These are phyloP conservation scores for Motacilla tschutschensis DNA, from an alignment of 2,113 vertebrate species.

Conservation along the genomic window DNA sequence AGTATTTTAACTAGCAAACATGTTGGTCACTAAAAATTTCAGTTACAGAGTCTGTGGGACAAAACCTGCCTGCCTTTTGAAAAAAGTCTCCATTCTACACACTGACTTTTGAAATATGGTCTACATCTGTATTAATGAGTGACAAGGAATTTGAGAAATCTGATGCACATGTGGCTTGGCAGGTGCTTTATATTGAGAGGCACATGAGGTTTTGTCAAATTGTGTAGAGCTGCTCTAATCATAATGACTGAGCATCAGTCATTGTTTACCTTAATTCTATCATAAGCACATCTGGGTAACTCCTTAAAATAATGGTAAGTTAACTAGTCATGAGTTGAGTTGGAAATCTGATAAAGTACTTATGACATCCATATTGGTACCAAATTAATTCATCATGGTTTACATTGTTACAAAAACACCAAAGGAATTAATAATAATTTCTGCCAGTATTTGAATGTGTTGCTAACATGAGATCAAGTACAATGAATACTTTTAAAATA, in stretches of 20 bases:
- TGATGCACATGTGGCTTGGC: constrained; percentile 63
- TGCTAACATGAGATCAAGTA: constrained; percentile 7
- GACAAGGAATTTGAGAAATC: constrained; percentile 67
- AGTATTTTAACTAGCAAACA: constrained; percentile 40
- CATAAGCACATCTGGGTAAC: constrained; percentile 50
- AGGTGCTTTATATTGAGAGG: constrained; percentile 65
- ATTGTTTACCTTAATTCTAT: constrained; percentile 64
- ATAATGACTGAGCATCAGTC: constrained; percentile 46
- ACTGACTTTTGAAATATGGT: constrained; percentile 41
- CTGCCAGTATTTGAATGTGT: constrained; percentile 27
- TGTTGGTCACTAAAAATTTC: constrained; percentile 19
- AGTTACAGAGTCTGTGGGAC: not conserved
- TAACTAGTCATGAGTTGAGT: constrained; percentile 51
- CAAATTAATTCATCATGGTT: constrained; percentile 65
- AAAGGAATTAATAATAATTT: constrained; percentile 55
- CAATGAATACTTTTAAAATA: not conserved
- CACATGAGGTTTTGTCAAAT: constrained; percentile 51
- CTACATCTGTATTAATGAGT: constrained; percentile 54
- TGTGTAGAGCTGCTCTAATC: constrained; percentile 58
- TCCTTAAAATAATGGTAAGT: constrained; percentile 60
- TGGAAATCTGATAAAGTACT: constrained; percentile 64
- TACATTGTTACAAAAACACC: constrained; percentile 32
- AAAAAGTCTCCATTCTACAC: constrained; percentile 40
- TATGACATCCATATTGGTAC: constrained; percentile 54
- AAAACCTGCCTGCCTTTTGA: constrained; percentile 38